Percentiles rank a stretch among this genome's conserved stretches.
phyloP scores from a whole-genome alignment of 2,888 invertebrate species.

The Ametastegia equiseti region DNA sequence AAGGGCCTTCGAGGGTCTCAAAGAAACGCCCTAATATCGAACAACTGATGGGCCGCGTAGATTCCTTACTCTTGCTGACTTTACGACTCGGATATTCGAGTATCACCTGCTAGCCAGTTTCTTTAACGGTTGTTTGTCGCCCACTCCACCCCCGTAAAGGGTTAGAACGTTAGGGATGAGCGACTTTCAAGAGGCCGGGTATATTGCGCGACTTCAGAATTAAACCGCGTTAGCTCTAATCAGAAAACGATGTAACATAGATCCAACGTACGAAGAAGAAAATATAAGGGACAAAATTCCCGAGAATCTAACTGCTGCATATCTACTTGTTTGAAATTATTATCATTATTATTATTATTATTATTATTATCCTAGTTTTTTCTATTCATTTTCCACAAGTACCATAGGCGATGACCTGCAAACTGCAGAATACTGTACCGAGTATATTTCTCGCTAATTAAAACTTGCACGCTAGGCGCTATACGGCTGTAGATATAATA shows the following conservation, averaged over 20 bases:
- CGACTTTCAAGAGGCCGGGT: neutral
- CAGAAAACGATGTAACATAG: no score
- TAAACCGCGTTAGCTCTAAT: neutral
- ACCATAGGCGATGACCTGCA: no score
- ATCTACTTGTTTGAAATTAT: neutral
- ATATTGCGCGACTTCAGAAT: neutral
- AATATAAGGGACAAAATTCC: neutral
- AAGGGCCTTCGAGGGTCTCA: neutral
- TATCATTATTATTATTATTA: neutral
- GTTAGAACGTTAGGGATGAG: neutral
- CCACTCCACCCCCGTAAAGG: neutral
- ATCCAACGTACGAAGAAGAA: no score
- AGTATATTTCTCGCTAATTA: neutral
- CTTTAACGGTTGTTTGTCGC: slow-evolving; percentile 5
- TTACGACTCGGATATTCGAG: slow-evolving; percentile 19
- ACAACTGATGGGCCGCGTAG: slow-evolving; percentile 22
- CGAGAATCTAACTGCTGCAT: neutral
- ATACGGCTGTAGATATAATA: neutral
- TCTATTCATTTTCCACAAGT: neutral
- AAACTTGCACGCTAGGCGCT: neutral
- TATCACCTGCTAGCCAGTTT: slow-evolving; percentile 20
- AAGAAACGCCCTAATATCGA: slow-evolving; percentile 31
- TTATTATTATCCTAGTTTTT: neutral
- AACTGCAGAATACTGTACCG: neutral
- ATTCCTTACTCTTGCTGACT: slow-evolving; percentile 12